phyloP scores from a whole-genome alignment of 2,113 vertebrate species.

The Austrofundulus limnaeus region DNA sequence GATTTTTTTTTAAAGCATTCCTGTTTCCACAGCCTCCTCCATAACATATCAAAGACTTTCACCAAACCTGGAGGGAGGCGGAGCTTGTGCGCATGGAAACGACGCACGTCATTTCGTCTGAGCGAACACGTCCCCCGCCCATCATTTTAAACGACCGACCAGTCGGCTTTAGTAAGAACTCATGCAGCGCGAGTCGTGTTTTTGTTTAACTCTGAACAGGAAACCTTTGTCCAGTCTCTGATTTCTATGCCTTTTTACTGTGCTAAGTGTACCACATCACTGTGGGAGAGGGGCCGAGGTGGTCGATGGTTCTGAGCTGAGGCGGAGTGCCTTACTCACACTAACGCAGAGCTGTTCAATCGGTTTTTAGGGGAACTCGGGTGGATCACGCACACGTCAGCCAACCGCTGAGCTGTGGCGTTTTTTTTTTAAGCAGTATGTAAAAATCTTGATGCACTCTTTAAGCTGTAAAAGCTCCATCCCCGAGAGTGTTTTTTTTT shows the following conservation, averaged over 20 bases:
- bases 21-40: conserved; percentile 64
- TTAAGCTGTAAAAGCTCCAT: conserved; percentile 40
- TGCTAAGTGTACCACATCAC: conserved; percentile 81
- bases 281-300: conserved; percentile 72
- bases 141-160: conserved; percentile 48
- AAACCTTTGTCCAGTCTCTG: conserved; percentile 58
- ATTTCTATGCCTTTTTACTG: conserved; percentile 78
- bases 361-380: conserved; percentile 43
- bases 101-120: no score
- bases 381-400: conserved; percentile 55
- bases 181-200: conserved; percentile 55
- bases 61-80: conserved; percentile 45
- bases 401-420: conserved; percentile 46
- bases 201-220: conserved; percentile 60
- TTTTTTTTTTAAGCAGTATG: conserved; percentile 41
- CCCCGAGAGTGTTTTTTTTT: conserved; percentile 36
- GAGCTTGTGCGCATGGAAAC: conserved; percentile 57
- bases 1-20: conserved; percentile 32
- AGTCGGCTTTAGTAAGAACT: conserved; percentile 64
- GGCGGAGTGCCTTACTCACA: conserved; percentile 79
- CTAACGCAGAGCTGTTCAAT: conserved; percentile 64
- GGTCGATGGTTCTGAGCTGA: conserved; percentile 56
- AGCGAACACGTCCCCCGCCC: background rate
- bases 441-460: conserved; percentile 61
- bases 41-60: conserved; percentile 75